Conservation (phyloP, 1,140 invertebrate species). For the Nasonia vitripennis region DNA sequence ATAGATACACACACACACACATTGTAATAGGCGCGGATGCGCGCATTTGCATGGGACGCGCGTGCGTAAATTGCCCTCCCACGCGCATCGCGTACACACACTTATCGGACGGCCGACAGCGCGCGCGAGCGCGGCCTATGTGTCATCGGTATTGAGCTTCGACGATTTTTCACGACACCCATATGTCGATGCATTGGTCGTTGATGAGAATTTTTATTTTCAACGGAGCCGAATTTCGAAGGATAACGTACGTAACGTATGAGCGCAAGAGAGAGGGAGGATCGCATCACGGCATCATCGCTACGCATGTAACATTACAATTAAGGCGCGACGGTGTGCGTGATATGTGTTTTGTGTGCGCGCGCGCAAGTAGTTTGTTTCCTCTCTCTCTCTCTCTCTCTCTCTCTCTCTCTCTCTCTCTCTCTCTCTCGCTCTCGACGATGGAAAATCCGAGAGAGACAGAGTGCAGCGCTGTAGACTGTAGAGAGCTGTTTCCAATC, state of each 20-base stretch:
- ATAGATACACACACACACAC: background rate
- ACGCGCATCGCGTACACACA: background rate
- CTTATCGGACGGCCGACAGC: background rate
- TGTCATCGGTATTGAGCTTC: background rate
- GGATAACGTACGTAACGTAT: background rate
- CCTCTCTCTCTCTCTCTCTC: background rate
- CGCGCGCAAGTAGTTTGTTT: background rate
- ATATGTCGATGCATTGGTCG: background rate
- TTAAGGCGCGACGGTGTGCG: background rate
- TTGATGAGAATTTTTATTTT: background rate
- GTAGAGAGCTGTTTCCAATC: background rate
- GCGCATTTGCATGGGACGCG: slow-evolving; percentile 59
- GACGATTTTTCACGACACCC: background rate
- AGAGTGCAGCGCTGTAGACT: background rate
- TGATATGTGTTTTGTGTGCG: background rate
- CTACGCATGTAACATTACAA: background rate
- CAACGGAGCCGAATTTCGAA: background rate
- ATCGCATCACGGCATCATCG: background rate
- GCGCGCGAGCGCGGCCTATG: background rate
- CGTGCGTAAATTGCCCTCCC: slow-evolving; percentile 31
- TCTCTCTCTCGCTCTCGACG: background rate
- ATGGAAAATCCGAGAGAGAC: background rate
- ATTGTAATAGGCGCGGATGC: background rate
- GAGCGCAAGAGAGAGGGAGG: no score
- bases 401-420: background rate